These are phyloP conservation scores for Zaprionus bogoriensis DNA, from an alignment of 2,888 invertebrate genomes.

Conservation along the genomic window DNA sequence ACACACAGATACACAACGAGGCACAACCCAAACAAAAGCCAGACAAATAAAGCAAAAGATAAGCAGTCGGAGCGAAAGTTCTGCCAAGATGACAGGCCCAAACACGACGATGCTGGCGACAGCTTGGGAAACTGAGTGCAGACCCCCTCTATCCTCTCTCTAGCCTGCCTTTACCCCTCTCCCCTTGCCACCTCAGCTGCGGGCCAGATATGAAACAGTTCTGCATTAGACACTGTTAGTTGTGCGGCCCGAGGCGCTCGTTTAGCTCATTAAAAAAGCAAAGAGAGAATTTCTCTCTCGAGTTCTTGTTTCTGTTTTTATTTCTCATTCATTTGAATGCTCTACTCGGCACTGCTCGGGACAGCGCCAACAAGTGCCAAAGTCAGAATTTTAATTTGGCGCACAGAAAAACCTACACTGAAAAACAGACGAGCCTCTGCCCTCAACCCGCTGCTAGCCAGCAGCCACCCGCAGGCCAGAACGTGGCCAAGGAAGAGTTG, in stretches of 20 bases:
- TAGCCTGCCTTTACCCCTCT: not conserved
- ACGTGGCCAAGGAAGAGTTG: conserved; percentile 40
- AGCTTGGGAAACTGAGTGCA: conserved; percentile 65
- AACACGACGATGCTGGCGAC: conserved; percentile 50
- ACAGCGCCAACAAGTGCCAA: conserved; percentile 67
- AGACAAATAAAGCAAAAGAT: conserved; percentile 69
- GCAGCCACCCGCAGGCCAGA: conserved; percentile 22
- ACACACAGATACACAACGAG: no score
- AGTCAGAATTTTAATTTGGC: conserved; percentile 72
- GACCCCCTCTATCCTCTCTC: not conserved
- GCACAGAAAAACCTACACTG: conserved; percentile 20
- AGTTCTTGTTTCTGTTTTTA: conserved; percentile 1
- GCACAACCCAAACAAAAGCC: conserved; percentile 33
- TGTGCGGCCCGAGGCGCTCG: conserved; percentile 26
- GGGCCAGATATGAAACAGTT: conserved; percentile 23
- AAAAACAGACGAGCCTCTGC: not conserved
- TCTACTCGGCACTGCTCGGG: conserved; percentile 6
- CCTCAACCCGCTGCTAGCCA: not conserved
- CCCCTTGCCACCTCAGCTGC: not conserved
- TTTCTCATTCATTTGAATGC: not conserved
- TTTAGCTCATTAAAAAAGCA: conserved; percentile 68
- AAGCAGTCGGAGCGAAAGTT: conserved; percentile 33
- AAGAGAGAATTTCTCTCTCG: conserved; percentile 29
- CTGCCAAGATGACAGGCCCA: conserved; percentile 7
- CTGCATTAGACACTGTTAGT: conserved; percentile 18